Base-by-base conservation (phyloP, 1,140 invertebrate genomes). In the Anoplophora glabripennis region DNA sequence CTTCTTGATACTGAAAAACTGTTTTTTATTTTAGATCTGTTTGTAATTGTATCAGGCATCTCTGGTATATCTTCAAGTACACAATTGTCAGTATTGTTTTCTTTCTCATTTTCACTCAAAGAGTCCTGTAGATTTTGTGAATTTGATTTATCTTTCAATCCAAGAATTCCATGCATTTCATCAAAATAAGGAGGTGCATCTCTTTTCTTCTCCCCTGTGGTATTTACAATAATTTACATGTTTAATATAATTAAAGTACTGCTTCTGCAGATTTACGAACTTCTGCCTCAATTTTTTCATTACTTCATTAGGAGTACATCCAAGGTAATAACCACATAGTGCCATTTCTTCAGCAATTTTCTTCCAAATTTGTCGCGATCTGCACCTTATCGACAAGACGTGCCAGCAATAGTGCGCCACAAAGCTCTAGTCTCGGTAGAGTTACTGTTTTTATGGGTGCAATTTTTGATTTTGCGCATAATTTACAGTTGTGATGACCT, bases 401-500 rank as follows among this genome's bases (percentile, higher is more conserved):
- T 18, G 60, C 35, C 41, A 63, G 53, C n/a, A 66, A 15, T 34
- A 66, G 9, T 15, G 63, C 57, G 21, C 38, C 60, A 57, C 46
- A 61, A 41, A 71, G 44, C 56, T 71, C 68, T 17, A 71, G 53
- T 38, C 61, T 38, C 12, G 69, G 67, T 40, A 70, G 61, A 0
- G 57, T 58, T 14, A 60, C 8, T 33, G 52, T 53, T 54, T 66
- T 65, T 28, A 71, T 2, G 10, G 69, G 69, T 17, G 65, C 65
- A 15, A 71, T 65, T 44, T 55, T 63, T 1, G 63, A 34, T 60
- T 70, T 70, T 72, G 79, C 56, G 74, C 75, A 11, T 68, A 78
- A 53, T 61, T 77, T 8, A 73, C 77, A 37, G 63, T 77, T n/a
- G 56, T 72, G 8, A 38, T 44, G 21, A 12, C 37, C 59, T 15